Conservation (phyloP, 2,888 invertebrate species). For the Mechanitis messenoides region DNA sequence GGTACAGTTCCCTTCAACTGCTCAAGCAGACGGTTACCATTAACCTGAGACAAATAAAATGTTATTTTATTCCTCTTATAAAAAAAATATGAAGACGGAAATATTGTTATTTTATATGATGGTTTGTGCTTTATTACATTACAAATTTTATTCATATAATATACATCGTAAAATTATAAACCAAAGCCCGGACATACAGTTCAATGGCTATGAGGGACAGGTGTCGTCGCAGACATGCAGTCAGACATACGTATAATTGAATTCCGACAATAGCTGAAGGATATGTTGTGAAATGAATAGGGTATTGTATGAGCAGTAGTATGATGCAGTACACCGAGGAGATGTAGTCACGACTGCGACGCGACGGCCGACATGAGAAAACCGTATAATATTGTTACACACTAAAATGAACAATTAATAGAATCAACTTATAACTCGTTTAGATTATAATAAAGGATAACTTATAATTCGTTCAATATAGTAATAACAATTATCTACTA, state of each 20-base stretch:
- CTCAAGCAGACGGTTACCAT: no score
- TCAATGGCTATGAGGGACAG: constrained; percentile 23
- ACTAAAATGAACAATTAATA: not conserved
- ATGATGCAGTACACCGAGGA: constrained; percentile 14
- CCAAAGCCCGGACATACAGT: constrained; percentile 10
- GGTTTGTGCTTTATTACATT: no score
- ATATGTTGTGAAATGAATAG: constrained; percentile 25
- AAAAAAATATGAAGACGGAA: no score
- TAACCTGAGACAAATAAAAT: no score
- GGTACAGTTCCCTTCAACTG: no score
- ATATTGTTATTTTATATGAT: no score
- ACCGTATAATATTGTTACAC: not conserved
- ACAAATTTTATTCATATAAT: not conserved
- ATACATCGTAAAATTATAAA: constrained; percentile 8
- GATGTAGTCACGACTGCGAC: constrained; percentile 14
- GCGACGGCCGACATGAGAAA: constrained; percentile 1
- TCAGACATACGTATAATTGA: constrained; percentile 38
- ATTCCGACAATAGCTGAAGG: constrained; percentile 29
- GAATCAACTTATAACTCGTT: not conserved
- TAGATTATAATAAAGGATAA: not conserved
- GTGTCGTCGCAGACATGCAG: constrained; percentile 29
- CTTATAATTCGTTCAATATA: no score
- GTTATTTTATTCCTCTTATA: no score
- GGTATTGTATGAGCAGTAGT: constrained; percentile 22
- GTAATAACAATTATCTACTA: no score